These are phyloP conservation scores for Elaphurus davidianus DNA, from an alignment of 2,113 vertebrate species.

Conservation along the genomic window DNA sequence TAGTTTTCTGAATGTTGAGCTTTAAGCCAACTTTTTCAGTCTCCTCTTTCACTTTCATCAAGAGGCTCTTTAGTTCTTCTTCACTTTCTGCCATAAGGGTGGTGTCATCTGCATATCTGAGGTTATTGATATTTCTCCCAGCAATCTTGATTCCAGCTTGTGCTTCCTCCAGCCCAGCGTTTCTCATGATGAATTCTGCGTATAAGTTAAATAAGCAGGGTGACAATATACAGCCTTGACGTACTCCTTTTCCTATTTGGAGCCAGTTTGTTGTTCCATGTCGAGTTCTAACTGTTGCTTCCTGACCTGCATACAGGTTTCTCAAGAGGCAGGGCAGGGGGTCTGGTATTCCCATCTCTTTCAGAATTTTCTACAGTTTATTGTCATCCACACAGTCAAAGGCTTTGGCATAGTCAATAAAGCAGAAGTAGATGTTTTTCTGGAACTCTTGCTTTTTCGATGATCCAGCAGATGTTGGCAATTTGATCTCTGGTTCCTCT, in stretches of 20 bases:
- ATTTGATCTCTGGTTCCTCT: not conserved
- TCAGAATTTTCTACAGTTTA: not conserved
- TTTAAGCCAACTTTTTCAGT: not conserved
- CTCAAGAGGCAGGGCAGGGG: not conserved
- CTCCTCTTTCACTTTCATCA: not conserved
- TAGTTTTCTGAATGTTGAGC: not conserved
- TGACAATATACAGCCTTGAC: not conserved
- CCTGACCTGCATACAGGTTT: not conserved
- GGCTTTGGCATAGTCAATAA: not conserved
- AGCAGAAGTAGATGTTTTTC: not conserved
- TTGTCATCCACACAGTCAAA: not conserved
- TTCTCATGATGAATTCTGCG: not conserved
- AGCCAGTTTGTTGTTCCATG: not conserved
- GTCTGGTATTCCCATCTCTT: not conserved
- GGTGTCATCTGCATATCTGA: not conserved
- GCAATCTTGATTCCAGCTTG: not conserved
- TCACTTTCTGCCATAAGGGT: not conserved
- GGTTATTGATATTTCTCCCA: fast-evolving
- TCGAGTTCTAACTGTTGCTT: not conserved
- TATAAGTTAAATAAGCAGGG: not conserved
- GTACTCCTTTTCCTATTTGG: not conserved
- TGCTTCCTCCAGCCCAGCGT: not conserved
- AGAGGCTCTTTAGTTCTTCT: not conserved
- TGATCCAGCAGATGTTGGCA: not conserved
- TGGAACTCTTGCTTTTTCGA: not conserved